A percentile compares a stretch with the other conserved stretches of the same genome.
These are phyloP conservation scores for Dicyrtomina minuta DNA, from an alignment of 2,888 invertebrate species.

Conservation along the genomic window DNA sequence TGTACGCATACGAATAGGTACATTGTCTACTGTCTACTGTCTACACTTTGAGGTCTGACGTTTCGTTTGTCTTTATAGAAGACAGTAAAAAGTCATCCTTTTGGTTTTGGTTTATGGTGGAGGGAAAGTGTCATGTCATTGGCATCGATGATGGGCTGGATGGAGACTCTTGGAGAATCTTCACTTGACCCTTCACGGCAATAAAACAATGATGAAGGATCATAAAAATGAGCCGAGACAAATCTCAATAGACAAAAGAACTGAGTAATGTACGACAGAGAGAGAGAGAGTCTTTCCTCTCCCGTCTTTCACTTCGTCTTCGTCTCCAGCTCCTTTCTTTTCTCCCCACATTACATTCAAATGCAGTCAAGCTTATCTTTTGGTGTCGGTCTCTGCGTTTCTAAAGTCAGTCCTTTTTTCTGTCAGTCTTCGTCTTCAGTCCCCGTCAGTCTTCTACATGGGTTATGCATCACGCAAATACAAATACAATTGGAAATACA, in stretches of 20 bases:
- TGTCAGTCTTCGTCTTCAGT: neutral
- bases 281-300: neutral
- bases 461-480: no score
- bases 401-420: neutral
- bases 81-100: conserved; percentile 26
- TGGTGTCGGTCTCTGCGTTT: neutral
- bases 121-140: conserved; percentile 37
- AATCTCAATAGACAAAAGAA: conserved; percentile 50
- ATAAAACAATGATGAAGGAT: conserved; percentile 54
- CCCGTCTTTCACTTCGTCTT: neutral
- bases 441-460: neutral
- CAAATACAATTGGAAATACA: no score
- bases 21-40: no score
- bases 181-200: conserved; percentile 41
- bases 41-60: no score
- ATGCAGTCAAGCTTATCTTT: conserved; percentile 10
- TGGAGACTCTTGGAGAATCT: conserved; percentile 29
- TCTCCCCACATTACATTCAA: neutral
- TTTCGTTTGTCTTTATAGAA: neutral
- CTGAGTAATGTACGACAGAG: neutral
- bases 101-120: conserved; percentile 37
- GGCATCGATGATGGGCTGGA: conserved; percentile 35
- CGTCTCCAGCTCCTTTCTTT: neutral
- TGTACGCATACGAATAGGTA: neutral
- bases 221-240: conserved; percentile 53